Evolutionary conservation across 53 echinoderm and acorn worm genomes (phyloP), one percentile per base, ranked within the genome.

Genomic region (Luidia sarsii): DNA sequence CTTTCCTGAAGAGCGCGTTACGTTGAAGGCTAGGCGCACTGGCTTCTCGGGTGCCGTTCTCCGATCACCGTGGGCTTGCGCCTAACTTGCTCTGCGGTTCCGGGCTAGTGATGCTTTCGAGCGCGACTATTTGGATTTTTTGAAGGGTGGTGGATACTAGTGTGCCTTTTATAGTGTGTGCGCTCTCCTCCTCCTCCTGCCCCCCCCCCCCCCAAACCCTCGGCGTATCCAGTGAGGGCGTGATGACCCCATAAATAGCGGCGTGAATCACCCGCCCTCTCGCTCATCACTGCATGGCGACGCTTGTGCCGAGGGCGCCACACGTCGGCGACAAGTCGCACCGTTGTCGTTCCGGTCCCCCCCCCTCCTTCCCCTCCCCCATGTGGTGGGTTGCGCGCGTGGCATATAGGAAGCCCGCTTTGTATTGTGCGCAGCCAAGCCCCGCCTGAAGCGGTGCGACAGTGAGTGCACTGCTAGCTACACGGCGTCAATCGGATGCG

Each of bases 241-340:
- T 41, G 20, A 19, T 2, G 15, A 9, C 43, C 67, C 45, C 45
- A 24, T 7, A 66, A 66, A 45, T 66, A 66, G 67, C 43, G 22
- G 1, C 23, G 13, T 66, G 67, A 66, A 45, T 66, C 67, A 66
- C 67, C 67, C 45, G 67, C 67, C 43, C 45, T 66, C 63, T 16
- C 45, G 39, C 63, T 16, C 41, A 52, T 52, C 52, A 52, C 52
- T 6, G 21, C 67, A 27, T 66, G 45, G 67, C 45, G 24, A 66
- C 67, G 38, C 31, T 61, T 11, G 33, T 61, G 64, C 38, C n/a
- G n/a, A n/a, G n/a, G 45, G 67, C 41, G 67, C 39, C 67, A 8
- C 25, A 41, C 41, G 67, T 36, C 67, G 67, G 43, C 41, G 6
- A 41, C n/a, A n/a, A n/a, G n/a, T n/a, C n/a, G n/a, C n/a, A n/a